Base-by-base conservation (phyloP, 2,797 vertebrate genomes). In the Synanceia verrucosa region DNA sequence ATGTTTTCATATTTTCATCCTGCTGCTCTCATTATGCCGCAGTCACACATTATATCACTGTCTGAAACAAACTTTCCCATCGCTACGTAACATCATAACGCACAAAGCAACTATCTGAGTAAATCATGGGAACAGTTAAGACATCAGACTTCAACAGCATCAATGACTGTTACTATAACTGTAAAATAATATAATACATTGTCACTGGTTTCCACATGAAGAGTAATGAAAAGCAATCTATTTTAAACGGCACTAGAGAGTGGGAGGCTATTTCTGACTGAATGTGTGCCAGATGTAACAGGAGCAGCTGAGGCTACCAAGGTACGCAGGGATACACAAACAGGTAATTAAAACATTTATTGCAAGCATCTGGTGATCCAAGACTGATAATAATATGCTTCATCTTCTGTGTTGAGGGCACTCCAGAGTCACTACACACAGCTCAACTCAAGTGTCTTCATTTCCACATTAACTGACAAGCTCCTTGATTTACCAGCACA, bases 341-440 rank as follows among this genome's bases (percentile, higher is more conserved):
- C 53, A 63, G 56, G 67, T 60, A 70, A 73, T 85, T 79, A 65
- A 58, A 82, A 69, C 62, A 76, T 76, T 73, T 65, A 82, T 60
- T 69, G 52, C 58, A 41, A 65, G 65, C 75, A 77, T 75, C 78
- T 83, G 81, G 50, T 48, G 58, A 81, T 78, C 63, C 51, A 57
- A 52, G 56, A 61, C 36, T 56, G 67, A 56, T 82, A 50, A 73
- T 79, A 50, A 79, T 46, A 46, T 10, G 65, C 41, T 39, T 69
- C 61, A 61, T 73, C 33, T 56, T 77, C 52, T 65, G 69, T 71
- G 41, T 58, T 67, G 28, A 74, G 50, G 52, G 64, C 0, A 3
- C 1, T 4, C 44, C 60, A 46, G 39, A 69, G 70, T 37, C 68
- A 53, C 63, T 70, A 76, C 21, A 43, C 47, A 57, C 34, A 70